These are phyloP conservation scores for Sorex maritimensis DNA, from an alignment of 2,797 vertebrate species.

Conservation along the genomic window DNA sequence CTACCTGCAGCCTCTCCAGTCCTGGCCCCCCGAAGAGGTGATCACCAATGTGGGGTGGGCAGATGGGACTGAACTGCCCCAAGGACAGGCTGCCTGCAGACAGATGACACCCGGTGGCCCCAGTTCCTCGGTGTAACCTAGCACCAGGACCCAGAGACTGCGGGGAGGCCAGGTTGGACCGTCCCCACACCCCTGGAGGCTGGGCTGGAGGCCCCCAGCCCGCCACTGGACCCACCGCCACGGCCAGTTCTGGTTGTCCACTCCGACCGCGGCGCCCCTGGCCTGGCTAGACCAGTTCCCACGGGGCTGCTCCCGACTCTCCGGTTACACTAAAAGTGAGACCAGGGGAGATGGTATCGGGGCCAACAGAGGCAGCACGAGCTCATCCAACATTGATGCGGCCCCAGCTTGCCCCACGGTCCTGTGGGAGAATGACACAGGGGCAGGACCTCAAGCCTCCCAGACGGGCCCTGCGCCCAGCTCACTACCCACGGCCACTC, in stretches of 20 bases:
- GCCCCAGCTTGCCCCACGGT: constrained; percentile 62
- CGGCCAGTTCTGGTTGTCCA: background rate
- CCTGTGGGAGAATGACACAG: background rate
- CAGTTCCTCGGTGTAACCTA: constrained; percentile 68
- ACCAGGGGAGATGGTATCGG: constrained; percentile 82
- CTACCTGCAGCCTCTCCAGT: constrained; percentile 60
- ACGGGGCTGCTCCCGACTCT: constrained; percentile 44
- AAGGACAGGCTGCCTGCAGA: constrained; percentile 67
- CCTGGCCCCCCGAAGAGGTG: background rate
- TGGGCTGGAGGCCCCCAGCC: background rate
- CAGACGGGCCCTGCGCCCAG: background rate
- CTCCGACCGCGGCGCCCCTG: background rate
- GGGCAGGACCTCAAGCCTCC: background rate
- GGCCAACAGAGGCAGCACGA: background rate
- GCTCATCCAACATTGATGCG: constrained; percentile 85
- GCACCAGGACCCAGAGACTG: constrained; percentile 47
- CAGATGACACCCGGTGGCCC: constrained; percentile 84
- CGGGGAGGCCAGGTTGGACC: constrained; percentile 13
- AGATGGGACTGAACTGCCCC: constrained; percentile 66
- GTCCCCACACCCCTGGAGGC: background rate
- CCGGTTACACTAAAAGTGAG: constrained; percentile 87
- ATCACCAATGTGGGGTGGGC: constrained; percentile 15
- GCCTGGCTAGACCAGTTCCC: background rate
- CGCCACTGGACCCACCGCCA: background rate
- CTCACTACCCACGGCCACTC: too few relatives aligned